A percentile compares a stretch with the other conserved stretches of the same genome.
phyloP scores from a whole-genome alignment of 2,888 invertebrate genomes.

The Petrolisthes cinctipes region DNA sequence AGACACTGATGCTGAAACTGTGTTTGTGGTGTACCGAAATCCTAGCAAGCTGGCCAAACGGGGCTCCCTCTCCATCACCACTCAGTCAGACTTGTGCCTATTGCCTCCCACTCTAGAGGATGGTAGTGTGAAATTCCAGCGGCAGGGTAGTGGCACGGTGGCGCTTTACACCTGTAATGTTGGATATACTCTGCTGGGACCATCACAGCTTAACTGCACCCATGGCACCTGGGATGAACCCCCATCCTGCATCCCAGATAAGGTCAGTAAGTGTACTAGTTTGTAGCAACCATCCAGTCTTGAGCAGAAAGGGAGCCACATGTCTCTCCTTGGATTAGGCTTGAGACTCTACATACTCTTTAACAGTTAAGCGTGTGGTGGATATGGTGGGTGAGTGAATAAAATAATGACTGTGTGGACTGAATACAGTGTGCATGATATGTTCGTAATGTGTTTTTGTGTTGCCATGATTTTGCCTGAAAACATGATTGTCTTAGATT shows the following conservation, averaged over 20 bases:
- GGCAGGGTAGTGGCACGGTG: slow-evolving; percentile 42
- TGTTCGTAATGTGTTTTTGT: no score
- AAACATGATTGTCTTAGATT: no score
- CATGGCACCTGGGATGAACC: slow-evolving; percentile 43
- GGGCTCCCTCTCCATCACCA: slow-evolving; percentile 43
- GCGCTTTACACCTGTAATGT: slow-evolving; percentile 37
- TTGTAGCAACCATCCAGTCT: no score
- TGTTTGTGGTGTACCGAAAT: slow-evolving; percentile 57
- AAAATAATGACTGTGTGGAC: no score
- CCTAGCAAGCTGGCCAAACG: slow-evolving; percentile 25
- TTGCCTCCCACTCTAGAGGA: slow-evolving; percentile 40
- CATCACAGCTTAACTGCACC: slow-evolving; percentile 31
- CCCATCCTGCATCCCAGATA: slow-evolving; percentile 40
- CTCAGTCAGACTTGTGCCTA: slow-evolving; percentile 48
- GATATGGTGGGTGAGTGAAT: no score
- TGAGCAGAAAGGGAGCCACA: no score
- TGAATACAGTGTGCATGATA: no score
- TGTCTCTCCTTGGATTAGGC: no score
- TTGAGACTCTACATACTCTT: no score
- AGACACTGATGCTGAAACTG: slow-evolving; percentile 42
- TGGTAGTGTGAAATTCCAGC: slow-evolving; percentile 51
- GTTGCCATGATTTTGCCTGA: no score
- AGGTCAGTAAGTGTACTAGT: slow-evolving; percentile 34
- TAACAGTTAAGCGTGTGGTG: no score
- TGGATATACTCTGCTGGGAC: slow-evolving; percentile 39